Evolutionary conservation across 1,140 invertebrate species (phyloP), one percentile per base, ranked within the genome.

Genomic region (Mylabris phalerata): DNA sequence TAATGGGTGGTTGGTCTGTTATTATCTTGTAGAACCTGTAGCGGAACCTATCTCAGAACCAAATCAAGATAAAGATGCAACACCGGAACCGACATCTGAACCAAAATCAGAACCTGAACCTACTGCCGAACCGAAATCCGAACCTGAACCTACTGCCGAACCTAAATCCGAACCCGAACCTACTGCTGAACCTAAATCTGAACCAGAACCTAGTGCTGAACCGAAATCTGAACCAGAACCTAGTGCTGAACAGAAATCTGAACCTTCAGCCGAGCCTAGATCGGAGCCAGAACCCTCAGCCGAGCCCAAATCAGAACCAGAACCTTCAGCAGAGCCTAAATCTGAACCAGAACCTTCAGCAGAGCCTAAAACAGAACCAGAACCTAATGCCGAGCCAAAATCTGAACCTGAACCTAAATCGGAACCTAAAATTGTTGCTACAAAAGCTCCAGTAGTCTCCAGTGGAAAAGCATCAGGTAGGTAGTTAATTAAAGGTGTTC

Each of bases 1-100:
- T 67, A 45, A 62, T 42, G 50, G 66, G 63, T 67, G 59, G 62
- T 55, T 48, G 63, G 59, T 89, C 88, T 2, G 76, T 83, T 26
- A 72, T 84, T n/a, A 79, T 44, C 43, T 63, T 60, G 43, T 63
- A 63, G 82, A 83, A 64, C 67, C 69, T 6, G 71, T 73, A 48
- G 51, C 50, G 25, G 71, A 73, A 50, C 69, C 72, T 49, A 43
- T 49, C 41, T 46, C 60, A 43, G 48, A 54, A 50, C 45, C 56
- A 9, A 52, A 59, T 43, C 27, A 42, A 10, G 41, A 42, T 11
- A 11, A 48, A n/a, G 51, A 48, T 5, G 49, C 32, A n/a, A 13
- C 49, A 49, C 55, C 55, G 32, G 50, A 54, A 57, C 48, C 57
- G 43, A 26, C 55, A 9, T 11, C 58, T 19, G 72, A 77, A 61